A percentile compares a stretch with the other conserved stretches of the same genome.
Conservation (phyloP, 1,140 invertebrate species). For the Monomorium pharaonis region DNA sequence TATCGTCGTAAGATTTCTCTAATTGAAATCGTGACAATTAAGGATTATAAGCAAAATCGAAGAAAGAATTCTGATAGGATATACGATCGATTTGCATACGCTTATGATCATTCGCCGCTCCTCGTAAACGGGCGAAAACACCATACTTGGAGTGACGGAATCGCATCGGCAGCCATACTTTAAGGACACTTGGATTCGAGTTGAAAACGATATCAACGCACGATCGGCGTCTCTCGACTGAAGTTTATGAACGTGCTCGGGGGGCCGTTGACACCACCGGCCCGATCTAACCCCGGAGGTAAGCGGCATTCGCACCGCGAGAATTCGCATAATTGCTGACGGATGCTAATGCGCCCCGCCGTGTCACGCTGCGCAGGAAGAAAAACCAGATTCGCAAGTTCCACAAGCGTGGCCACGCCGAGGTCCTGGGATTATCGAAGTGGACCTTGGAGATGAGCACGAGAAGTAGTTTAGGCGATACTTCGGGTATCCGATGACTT, state of each 20-base stretch:
- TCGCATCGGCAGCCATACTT: conserved; percentile 61
- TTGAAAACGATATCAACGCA: conserved; percentile 53
- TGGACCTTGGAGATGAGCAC: conserved; percentile 43
- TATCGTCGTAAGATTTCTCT: neutral
- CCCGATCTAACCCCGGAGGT: conserved; percentile 64
- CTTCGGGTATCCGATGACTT: conserved; percentile 33
- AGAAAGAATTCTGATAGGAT: conserved; percentile 25
- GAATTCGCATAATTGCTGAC: conserved; percentile 75
- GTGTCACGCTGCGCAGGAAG: conserved; percentile 56
- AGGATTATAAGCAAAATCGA: conserved; percentile 13
- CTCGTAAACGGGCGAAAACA: conserved; percentile 8
- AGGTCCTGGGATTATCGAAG: conserved; percentile 17
- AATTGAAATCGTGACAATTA: neutral
- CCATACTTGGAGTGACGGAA: conserved; percentile 13
- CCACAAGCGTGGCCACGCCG: conserved; percentile 55
- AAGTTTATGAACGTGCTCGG: conserved; percentile 60
- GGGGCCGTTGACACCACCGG: conserved; percentile 65
- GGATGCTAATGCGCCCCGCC: conserved; percentile 71
- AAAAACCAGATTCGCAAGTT: conserved; percentile 76
- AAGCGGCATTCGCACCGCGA: conserved; percentile 62
- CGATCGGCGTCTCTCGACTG: conserved; percentile 49
- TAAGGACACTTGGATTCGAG: conserved; percentile 3
- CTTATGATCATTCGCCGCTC: conserved; percentile 24
- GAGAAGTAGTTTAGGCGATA: conserved; percentile 39
- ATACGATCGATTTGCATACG: conserved; percentile 59